Percentiles rank a stretch among this genome's conserved stretches.
Evolutionary conservation across 2,113 vertebrate species (phyloP).

Genomic region (Poeciliopsis retropinna): DNA sequence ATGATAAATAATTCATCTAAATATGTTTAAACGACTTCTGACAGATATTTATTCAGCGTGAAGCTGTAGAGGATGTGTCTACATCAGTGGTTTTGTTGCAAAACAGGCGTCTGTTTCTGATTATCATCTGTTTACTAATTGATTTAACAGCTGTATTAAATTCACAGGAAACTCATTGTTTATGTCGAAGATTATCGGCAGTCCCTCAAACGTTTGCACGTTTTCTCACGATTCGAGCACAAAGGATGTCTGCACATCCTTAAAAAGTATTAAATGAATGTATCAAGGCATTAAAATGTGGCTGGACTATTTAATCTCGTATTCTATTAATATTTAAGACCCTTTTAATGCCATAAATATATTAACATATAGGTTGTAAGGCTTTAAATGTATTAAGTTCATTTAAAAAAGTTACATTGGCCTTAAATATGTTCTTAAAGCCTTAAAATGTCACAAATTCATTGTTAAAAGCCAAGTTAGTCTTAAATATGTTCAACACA

Average conservation of each 20-base stretch:
- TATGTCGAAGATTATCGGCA: background rate
- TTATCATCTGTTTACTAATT: conserved; percentile 3
- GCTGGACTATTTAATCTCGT: too few species aligned
- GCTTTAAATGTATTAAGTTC: too few species aligned
- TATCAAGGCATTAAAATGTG: too few species aligned
- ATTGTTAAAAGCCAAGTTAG: too few species aligned
- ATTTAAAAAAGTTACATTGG: too few species aligned
- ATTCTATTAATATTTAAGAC: too few species aligned
- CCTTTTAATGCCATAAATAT: too few species aligned
- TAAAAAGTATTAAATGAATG: too few species aligned
- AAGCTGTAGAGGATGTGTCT: background rate
- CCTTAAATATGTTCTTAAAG: too few species aligned
- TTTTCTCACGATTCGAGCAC: background rate
- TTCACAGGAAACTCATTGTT: conserved; percentile 11
- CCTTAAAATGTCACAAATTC: too few species aligned
- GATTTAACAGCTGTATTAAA: conserved; percentile 11
- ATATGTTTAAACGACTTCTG: background rate
- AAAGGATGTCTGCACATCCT: background rate
- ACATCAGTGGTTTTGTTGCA: background rate
- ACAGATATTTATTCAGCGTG: background rate
- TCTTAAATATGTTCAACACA: too few species aligned
- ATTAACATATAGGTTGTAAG: too few species aligned
- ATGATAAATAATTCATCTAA: background rate
- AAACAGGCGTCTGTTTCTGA: conserved; percentile 19
- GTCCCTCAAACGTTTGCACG: background rate